Conservation (phyloP, 2,888 invertebrate genomes). For the Hypena proboscidalis region DNA sequence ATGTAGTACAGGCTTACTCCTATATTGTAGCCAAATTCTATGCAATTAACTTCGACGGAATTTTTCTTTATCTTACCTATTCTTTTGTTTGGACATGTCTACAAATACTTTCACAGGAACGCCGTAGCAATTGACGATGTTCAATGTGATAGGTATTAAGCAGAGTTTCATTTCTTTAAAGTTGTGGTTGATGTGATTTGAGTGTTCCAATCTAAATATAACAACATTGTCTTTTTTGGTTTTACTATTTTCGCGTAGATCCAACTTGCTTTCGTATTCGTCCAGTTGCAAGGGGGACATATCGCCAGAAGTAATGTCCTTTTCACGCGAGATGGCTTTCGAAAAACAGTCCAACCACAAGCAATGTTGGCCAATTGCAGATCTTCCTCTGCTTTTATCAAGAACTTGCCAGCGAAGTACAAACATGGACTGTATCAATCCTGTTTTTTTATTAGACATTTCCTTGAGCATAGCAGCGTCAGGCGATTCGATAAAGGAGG, state of each 20-base stretch:
- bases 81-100: constrained; percentile 84
- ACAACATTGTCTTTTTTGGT: constrained; percentile 80
- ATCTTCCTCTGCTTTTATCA: constrained; percentile 82
- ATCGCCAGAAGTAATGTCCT: constrained; percentile 57
- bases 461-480: constrained; percentile 46
- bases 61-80: constrained; percentile 74
- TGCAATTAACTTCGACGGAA: too few species aligned
- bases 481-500: constrained; percentile 55
- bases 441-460: constrained; percentile 46
- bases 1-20: too few species aligned
- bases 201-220: constrained; percentile 85
- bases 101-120: constrained; percentile 86
- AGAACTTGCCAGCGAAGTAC: constrained; percentile 84
- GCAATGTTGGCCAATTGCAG: constrained; percentile 89
- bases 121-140: constrained; percentile 88
- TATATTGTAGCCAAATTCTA: too few species aligned
- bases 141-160: constrained; percentile 88
- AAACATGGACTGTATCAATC: constrained; percentile 76
- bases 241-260: constrained; percentile 55
- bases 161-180: constrained; percentile 87
- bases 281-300: constrained; percentile 69
- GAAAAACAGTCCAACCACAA: constrained; percentile 86
- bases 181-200: constrained; percentile 85
- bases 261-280: constrained; percentile 57
- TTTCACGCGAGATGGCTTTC: constrained; percentile 78